A percentile compares a stretch with the other conserved stretches of the same genome.
Conservation (phyloP, 2,113 vertebrate species). For the Apodemus sylvaticus region DNA sequence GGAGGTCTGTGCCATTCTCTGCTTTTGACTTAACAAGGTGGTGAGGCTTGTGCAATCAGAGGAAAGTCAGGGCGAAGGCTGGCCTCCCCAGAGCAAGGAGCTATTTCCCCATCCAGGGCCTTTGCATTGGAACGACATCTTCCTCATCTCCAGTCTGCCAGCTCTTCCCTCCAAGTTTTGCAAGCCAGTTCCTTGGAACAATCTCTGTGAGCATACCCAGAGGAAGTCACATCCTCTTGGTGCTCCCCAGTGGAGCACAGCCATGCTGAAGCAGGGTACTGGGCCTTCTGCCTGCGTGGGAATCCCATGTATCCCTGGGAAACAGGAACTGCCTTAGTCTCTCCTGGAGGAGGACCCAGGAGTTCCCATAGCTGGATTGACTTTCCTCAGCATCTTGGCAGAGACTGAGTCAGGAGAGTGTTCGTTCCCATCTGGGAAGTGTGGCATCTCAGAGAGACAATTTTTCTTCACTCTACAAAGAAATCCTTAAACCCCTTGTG, state of each 20-base stretch:
- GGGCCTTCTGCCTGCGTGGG: neutral
- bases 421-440: neutral
- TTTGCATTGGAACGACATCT: rapidly evolving
- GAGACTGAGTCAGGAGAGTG: neutral
- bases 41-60: neutral
- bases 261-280: neutral
- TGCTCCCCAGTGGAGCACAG: neutral
- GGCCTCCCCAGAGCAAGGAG: neutral
- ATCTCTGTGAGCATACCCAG: neutral
- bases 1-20: neutral
- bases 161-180: neutral
- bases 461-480: neutral
- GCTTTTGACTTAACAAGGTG: neutral
- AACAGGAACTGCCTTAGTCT: rapidly evolving
- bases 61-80: rapidly evolving
- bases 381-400: neutral
- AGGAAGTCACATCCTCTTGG: neutral
- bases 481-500: neutral
- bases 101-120: too few species aligned
- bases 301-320: neutral
- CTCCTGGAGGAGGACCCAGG: neutral
- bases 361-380: neutral
- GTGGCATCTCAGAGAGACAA: rapidly evolving
- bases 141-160: neutral
- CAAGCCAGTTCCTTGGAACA: neutral